Conservation (phyloP, 2,888 invertebrate species). For the Cylindroiulus punctatus region DNA sequence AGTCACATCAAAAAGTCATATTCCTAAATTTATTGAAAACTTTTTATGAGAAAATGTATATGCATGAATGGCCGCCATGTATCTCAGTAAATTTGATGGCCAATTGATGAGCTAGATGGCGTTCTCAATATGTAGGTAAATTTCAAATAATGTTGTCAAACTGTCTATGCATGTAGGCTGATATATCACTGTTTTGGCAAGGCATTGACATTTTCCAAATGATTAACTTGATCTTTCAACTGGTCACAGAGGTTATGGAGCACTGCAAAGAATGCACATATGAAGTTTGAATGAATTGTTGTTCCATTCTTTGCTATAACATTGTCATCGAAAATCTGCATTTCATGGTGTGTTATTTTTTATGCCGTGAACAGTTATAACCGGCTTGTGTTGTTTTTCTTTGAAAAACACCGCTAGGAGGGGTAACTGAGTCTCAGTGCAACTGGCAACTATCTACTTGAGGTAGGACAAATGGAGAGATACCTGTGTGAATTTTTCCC, state of each 20-base stretch:
- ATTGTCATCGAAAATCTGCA: conserved; percentile 22
- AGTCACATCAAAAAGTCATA: neutral
- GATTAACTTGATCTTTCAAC: neutral
- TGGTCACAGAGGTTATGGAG: conserved; percentile 14
- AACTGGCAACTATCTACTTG: neutral
- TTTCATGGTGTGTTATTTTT: conserved; percentile 3
- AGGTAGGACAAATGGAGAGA: conserved; percentile 18
- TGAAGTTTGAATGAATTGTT: conserved; percentile 8
- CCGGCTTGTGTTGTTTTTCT: neutral
- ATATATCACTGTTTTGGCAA: conserved; percentile 11
- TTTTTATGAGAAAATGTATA: neutral
- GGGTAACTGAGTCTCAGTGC: conserved; percentile 7
- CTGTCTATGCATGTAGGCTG: neutral
- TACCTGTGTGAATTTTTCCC: neutral
- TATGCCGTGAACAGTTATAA: neutral
- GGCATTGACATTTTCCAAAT: neutral
- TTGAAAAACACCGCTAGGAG: neutral
- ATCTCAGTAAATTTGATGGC: neutral
- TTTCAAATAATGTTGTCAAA: too few species aligned
- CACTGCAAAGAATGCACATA: neutral
- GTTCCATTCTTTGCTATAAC: neutral
- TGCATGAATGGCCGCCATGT: neutral
- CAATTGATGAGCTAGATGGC: too few species aligned
- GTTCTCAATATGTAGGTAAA: too few species aligned
- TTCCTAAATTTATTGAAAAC: neutral